A percentile compares a stretch with the other conserved stretches of the same genome.
phyloP scores from a whole-genome alignment of 2,888 invertebrate genomes.

The Cheilosia vernalis region DNA sequence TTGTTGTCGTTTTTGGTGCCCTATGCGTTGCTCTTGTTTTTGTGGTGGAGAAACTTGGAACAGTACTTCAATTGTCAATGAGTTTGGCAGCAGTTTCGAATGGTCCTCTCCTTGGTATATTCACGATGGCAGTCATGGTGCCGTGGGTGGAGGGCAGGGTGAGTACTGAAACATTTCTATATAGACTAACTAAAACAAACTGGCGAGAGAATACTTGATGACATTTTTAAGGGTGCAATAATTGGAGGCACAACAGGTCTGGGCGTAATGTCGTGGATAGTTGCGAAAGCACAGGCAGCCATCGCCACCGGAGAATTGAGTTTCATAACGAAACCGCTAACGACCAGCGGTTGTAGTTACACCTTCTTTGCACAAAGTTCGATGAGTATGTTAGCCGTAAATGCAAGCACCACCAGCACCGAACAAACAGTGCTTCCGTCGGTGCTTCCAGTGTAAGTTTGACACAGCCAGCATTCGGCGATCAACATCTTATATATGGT shows the following conservation, averaged over 20 bases:
- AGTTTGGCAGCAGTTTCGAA: conserved; percentile 87
- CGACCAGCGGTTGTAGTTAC: conserved; percentile 85
- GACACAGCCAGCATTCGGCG: neutral
- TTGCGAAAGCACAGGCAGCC: conserved; percentile 85
- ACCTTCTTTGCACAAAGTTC: conserved; percentile 83
- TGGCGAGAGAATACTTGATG: conserved; percentile 54
- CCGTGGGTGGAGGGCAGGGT: conserved; percentile 87
- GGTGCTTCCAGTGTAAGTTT: conserved; percentile 46
- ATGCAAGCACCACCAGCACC: conserved; percentile 69
- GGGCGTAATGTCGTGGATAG: conserved; percentile 85
- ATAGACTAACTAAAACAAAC: conserved; percentile 49
- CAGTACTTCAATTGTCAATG: conserved; percentile 88
- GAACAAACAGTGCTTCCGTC: conserved; percentile 18
- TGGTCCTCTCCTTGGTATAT: conserved; percentile 88
- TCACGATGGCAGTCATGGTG: conserved; percentile 87
- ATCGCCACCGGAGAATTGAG: conserved; percentile 84
- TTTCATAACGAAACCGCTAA: conserved; percentile 84
- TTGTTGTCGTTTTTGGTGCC: conserved; percentile 87
- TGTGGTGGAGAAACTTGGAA: conserved; percentile 87
- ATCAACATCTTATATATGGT: neutral
- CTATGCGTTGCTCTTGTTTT: conserved; percentile 87
- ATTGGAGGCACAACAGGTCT: conserved; percentile 85
- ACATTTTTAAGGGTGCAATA: conserved; percentile 84
- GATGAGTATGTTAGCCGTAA: conserved; percentile 79
- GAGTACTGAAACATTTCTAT: conserved; percentile 74